Percentiles rank a stretch among this genome's conserved stretches.
phyloP scores from a whole-genome alignment of 2,113 vertebrate species.

The Indicator indicator region DNA sequence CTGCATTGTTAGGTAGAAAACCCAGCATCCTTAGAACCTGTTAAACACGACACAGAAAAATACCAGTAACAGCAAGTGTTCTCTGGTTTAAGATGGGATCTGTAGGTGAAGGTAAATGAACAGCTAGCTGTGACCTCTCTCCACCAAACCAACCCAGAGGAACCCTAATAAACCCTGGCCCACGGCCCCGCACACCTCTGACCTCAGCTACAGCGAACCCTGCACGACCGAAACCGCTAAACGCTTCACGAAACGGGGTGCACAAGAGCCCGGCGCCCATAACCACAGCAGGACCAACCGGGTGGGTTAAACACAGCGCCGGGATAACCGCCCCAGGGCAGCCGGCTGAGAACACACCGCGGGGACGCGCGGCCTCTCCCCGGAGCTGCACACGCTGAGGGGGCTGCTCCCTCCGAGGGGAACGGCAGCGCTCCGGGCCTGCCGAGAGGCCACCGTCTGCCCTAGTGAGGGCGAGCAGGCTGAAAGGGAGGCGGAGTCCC shows the following conservation, averaged over 20 bases:
- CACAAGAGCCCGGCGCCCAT: not conserved
- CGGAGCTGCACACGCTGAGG: not conserved
- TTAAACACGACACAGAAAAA: not conserved
- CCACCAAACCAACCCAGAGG: too few species aligned
- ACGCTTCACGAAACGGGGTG: fast-evolving
- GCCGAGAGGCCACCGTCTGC: not conserved
- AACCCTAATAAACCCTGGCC: too few species aligned
- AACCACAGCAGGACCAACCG: too few species aligned
- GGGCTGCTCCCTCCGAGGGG: not conserved
- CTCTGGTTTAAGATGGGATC: not conserved
- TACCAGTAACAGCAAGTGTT: fast-evolving
- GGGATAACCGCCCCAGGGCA: too few species aligned
- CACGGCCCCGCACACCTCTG: not conserved
- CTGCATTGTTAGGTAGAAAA: not conserved
- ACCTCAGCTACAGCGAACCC: not conserved
- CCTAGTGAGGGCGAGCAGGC: too few species aligned
- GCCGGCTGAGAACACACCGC: not conserved
- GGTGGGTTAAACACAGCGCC: not conserved
- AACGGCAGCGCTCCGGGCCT: not conserved
- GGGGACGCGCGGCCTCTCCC: not conserved
- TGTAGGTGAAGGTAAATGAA: not conserved
- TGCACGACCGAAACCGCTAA: not conserved
- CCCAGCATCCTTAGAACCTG: not conserved
- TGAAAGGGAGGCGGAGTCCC: not conserved
- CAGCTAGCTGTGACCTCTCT: too few species aligned